Base-by-base conservation (phyloP, 2,888 invertebrate species). In the Athrips mouffetella region DNA sequence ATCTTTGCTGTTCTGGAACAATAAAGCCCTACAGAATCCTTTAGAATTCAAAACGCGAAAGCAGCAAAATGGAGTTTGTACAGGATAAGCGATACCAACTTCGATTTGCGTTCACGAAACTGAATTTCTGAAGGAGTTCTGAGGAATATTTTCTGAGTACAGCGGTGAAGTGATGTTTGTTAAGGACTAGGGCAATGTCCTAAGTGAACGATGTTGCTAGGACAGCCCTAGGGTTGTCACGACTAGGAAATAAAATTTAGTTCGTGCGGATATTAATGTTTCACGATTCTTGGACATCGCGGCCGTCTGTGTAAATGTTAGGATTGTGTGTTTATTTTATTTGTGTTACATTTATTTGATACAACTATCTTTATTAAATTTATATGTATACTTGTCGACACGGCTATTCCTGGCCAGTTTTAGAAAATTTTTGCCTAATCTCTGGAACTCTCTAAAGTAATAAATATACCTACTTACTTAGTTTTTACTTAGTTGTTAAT, bases 221-320 rank as follows among this genome's bases (percentile, higher is more conserved):
- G 80, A 76, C 73, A 73, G 59, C 62, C 54, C 62, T 67, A 84
- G 82, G 84, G 84, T 60, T 83, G 84, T 80, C 81, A 80, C 78
- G 82, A 79, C 69, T 70, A 51, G 60, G 67, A 71, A 49, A 48
- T 42, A 49, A 39, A 48, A 29, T 18, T 40, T n/a, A 13, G 29
- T 29, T 10, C 29, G 37, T 11, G n/a, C 21, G 37, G 37, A 37
- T 11, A 37, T 37, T 37, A 37, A 37, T 37, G 37, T 37, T 37
- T 5, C 37, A 37, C 37, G 37, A 37, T 20, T 18, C 11, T n/a
- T 21, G 37, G 37, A 37, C 37, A 21, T 20, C 20, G 37, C 37
- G 37, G 37, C 33, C 20, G 37, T 20, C 37, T 21, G 37, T 21
- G 37, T 37, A 37, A 37, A 37, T 21, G 37, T 37, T 10, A 21